phyloP scores from a whole-genome alignment of 92 coral and sea anemone species.

The Meandrina meandrites region DNA sequence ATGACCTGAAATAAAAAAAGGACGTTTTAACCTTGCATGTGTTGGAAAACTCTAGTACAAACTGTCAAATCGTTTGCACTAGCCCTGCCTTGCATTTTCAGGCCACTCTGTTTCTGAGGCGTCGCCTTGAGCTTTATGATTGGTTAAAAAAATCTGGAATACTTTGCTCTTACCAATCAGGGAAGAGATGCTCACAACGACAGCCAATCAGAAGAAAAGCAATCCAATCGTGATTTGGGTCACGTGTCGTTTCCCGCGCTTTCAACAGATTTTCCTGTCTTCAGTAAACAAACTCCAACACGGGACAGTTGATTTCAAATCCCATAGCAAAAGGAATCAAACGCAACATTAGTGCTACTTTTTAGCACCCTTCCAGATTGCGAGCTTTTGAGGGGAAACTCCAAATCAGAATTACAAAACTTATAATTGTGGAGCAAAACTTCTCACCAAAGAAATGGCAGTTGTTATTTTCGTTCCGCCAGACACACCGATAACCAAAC shows the following conservation, averaged over 20 bases:
- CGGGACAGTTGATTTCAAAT: neutral
- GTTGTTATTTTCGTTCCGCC: slow-evolving; percentile 97
- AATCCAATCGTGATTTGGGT: neutral
- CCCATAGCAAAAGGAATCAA: neutral
- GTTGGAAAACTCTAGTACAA: neutral
- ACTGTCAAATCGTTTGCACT: neutral
- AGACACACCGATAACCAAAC: slow-evolving; percentile 92
- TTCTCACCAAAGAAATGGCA: slow-evolving; percentile 82
- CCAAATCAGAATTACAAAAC: neutral
- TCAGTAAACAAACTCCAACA: neutral
- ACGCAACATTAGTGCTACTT: too few species aligned
- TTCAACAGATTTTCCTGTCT: neutral
- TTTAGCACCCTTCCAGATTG: neutral
- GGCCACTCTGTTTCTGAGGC: neutral
- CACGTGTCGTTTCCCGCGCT: neutral
- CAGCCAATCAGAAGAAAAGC: neutral
- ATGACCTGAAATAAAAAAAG: slow-evolving; percentile 58
- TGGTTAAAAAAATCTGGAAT: neutral
- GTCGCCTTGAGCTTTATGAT: neutral
- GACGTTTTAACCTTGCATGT: neutral
- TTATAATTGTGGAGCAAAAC: neutral
- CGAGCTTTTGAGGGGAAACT: neutral
- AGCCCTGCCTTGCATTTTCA: neutral
- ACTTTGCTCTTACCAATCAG: neutral
- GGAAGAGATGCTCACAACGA: neutral